These are phyloP conservation scores for Drosophila quinaria DNA, from an alignment of 2,888 invertebrate genomes.

Conservation along the genomic window DNA sequence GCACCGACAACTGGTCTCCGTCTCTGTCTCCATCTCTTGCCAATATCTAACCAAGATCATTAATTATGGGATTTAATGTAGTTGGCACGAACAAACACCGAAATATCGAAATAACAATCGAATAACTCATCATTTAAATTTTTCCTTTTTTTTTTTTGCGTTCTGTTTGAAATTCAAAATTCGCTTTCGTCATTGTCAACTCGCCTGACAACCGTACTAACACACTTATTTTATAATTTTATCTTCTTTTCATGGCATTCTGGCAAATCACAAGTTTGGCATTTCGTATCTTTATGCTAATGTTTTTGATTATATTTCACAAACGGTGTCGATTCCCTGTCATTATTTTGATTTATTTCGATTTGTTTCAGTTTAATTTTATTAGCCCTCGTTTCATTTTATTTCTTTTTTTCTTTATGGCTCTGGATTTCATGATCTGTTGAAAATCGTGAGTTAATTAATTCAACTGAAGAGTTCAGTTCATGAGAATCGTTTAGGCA, in stretches of 20 bases:
- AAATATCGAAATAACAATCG: slow-evolving; percentile 19
- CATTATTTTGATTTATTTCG: slow-evolving; percentile 25
- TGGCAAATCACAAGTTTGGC: slow-evolving; percentile 59
- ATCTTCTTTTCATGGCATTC: slow-evolving; percentile 13
- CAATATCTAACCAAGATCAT: slow-evolving; percentile 33
- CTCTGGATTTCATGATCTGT: slow-evolving; percentile 29
- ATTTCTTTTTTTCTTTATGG: slow-evolving; percentile 22
- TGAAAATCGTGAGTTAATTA: slow-evolving; percentile 33
- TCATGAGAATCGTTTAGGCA: slow-evolving; percentile 15
- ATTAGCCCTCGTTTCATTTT: slow-evolving; percentile 20
- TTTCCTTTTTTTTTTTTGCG: slow-evolving; percentile 1
- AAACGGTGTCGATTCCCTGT: slow-evolving; percentile 21
- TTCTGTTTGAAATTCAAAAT: slow-evolving; percentile 18
- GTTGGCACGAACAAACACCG: slow-evolving; percentile 59
- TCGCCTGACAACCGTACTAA: slow-evolving; percentile 54
- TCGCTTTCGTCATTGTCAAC: slow-evolving; percentile 47
- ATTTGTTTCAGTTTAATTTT: slow-evolving; percentile 28
- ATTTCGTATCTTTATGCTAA: slow-evolving; percentile 54
- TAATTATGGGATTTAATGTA: slow-evolving; percentile 54
- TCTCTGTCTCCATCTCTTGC: slow-evolving; percentile 8
- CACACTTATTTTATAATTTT: slow-evolving; percentile 17
- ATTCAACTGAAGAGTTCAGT: slow-evolving; percentile 8
- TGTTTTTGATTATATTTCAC: slow-evolving; percentile 22
- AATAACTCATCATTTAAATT: slow-evolving; percentile 32
- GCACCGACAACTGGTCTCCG: background rate